A percentile compares a stretch with the other conserved stretches of the same genome.
phyloP scores from a whole-genome alignment of 2,797 vertebrate species.

The Microchirus variegatus region DNA sequence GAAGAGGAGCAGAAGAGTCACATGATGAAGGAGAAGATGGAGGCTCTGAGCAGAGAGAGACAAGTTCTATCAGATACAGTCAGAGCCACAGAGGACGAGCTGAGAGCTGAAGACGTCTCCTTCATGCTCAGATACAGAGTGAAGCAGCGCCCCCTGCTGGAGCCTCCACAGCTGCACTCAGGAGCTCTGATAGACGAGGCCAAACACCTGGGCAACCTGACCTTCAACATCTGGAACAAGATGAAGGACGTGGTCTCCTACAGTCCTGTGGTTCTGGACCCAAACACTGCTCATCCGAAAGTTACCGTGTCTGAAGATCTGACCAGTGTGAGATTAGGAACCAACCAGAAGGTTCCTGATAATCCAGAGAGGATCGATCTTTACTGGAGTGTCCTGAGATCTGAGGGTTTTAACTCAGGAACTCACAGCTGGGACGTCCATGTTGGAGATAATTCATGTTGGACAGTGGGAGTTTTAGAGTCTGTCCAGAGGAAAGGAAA shows the following conservation, averaged over 20 bases:
- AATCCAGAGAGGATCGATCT: background rate
- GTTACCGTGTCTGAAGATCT: background rate
- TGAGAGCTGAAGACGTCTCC: background rate
- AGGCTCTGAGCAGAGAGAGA: slow-evolving; percentile 1
- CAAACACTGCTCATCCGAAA: background rate
- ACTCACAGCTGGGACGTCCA: slow-evolving; percentile 5
- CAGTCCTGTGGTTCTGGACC: background rate
- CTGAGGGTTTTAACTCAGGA: slow-evolving; percentile 5
- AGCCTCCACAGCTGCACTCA: background rate
- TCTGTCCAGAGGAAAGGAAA: background rate
- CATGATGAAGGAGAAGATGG: background rate
- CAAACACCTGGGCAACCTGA: background rate
- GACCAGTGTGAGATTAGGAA: background rate
- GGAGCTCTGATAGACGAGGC: background rate
- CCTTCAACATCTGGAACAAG: background rate
- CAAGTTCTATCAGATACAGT: background rate
- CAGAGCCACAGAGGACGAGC: background rate
- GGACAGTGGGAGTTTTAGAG: background rate
- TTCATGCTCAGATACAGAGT: background rate
- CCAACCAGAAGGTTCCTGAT: background rate
- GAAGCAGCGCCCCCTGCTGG: background rate
- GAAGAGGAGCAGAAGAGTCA: background rate
- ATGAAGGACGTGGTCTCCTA: slow-evolving; percentile 2
- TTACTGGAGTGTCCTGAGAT: background rate
- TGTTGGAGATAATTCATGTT: background rate